These are phyloP conservation scores for Rhopalosiphum nymphaeae DNA, from an alignment of 2,888 invertebrate genomes.

Conservation along the genomic window DNA sequence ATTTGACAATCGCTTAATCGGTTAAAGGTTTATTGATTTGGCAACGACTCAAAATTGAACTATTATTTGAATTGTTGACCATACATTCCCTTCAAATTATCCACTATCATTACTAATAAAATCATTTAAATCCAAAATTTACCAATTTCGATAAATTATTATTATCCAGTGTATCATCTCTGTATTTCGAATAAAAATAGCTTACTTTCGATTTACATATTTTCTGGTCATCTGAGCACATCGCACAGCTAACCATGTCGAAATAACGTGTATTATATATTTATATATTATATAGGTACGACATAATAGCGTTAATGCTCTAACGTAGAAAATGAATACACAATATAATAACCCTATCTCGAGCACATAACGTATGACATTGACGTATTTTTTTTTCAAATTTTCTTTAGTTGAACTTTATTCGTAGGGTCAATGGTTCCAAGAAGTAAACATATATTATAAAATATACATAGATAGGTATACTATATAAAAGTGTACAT, in stretches of 20 bases:
- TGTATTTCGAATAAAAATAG: neutral
- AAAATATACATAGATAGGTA: neutral
- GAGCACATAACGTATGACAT: neutral
- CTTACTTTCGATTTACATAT: neutral
- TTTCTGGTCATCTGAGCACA: neutral
- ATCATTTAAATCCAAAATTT: too few relatives aligned
- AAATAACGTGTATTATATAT: neutral
- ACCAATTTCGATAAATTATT: neutral
- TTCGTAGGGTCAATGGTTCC: neutral
- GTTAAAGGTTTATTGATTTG: too few relatives aligned
- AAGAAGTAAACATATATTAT: slow-evolving; percentile 1
- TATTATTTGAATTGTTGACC: too few relatives aligned
- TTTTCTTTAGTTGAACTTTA: neutral
- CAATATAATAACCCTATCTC: neutral
- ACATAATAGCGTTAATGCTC: slow-evolving; percentile 2
- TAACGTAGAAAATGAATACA: neutral
- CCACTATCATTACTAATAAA: too few relatives aligned
- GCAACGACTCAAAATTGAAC: too few relatives aligned
- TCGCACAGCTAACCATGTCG: neutral
- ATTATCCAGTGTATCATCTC: neutral
- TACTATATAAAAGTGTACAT: neutral
- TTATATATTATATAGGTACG: too few relatives aligned
- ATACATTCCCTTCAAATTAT: too few relatives aligned
- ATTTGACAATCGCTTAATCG: too few relatives aligned
- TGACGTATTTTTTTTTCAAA: slow-evolving; percentile 11